phyloP scores from a whole-genome alignment of 2,888 invertebrate genomes.

The Orthosia cruda region DNA sequence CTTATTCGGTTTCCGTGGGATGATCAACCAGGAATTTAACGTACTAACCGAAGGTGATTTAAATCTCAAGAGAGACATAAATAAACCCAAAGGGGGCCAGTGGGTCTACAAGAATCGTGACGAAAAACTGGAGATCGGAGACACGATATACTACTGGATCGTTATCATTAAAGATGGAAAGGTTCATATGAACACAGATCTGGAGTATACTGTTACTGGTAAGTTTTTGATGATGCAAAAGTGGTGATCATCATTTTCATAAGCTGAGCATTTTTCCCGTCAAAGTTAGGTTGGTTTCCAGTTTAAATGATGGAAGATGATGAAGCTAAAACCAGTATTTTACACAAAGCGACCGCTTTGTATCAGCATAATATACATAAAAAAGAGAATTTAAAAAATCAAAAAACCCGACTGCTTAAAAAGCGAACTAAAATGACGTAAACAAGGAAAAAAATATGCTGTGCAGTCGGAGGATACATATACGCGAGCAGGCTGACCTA shows the following conservation, averaged over 20 bases:
- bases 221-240: constrained; percentile 26
- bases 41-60: constrained; percentile 93
- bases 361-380: too few species aligned
- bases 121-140: constrained; percentile 92
- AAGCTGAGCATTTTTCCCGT: too few species aligned
- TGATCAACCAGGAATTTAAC: constrained; percentile 94
- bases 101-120: constrained; percentile 93
- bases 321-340: too few species aligned
- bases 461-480: too few species aligned
- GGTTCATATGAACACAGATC: constrained; percentile 93
- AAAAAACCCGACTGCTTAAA: too few species aligned
- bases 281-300: too few species aligned
- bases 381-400: too few species aligned
- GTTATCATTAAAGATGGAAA: constrained; percentile 93
- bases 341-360: too few species aligned
- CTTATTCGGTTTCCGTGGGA: constrained; percentile 90
- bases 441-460: too few species aligned
- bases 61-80: constrained; percentile 92
- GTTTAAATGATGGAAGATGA: too few species aligned
- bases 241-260: not conserved
- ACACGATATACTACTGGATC: constrained; percentile 94
- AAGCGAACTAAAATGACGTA: too few species aligned
- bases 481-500: too few species aligned
- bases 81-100: constrained; percentile 91
- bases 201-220: constrained; percentile 90